These are phyloP conservation scores for Gymnobelideus leadbeateri DNA, from an alignment of 2,113 vertebrate species.

Conservation along the genomic window DNA sequence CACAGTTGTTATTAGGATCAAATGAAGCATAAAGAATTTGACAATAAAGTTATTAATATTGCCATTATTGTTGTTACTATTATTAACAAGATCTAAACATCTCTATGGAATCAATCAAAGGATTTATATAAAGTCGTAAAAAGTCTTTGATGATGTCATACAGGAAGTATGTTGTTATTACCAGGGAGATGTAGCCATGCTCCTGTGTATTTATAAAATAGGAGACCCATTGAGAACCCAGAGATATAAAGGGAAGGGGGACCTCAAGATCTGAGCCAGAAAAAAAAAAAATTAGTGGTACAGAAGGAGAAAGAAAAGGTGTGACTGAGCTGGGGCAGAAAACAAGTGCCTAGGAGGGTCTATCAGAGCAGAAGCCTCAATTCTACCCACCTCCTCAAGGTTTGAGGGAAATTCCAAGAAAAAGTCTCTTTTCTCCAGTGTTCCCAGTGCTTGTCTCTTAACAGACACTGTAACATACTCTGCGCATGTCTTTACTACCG, in stretches of 20 bases:
- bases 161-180: background rate
- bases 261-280: background rate
- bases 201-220: background rate
- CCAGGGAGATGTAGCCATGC: background rate
- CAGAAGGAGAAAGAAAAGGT: background rate
- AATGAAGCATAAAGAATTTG: background rate
- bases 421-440: background rate
- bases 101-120: background rate
- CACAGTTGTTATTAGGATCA: background rate
- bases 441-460: background rate
- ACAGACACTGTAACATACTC: background rate
- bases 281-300: background rate
- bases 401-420: background rate
- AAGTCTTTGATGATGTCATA: background rate
- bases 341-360: background rate
- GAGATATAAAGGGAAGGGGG: background rate
- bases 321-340: background rate
- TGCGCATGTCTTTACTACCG: background rate
- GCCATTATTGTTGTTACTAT: background rate
- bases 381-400: background rate
- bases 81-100: background rate
- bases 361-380: background rate
- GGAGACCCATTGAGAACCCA: background rate
- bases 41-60: background rate
- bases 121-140: background rate